Conservation (phyloP, 2,888 invertebrate genomes). For the Operophtera brumata region DNA sequence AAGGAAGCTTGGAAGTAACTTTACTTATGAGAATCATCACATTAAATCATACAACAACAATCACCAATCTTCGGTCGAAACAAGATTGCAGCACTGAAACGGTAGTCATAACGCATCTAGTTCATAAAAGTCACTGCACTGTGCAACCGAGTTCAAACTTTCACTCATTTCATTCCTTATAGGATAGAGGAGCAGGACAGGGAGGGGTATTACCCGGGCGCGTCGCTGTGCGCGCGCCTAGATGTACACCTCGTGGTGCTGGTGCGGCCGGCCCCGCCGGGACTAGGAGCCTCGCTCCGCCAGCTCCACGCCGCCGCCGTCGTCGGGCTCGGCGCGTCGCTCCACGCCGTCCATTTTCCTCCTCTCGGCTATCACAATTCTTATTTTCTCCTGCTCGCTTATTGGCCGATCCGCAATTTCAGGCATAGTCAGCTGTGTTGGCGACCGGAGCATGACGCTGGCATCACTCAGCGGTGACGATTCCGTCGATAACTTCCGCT, state of each 20-base stretch:
- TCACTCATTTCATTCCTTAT: constrained; percentile 56
- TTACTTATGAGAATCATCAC: constrained; percentile 39
- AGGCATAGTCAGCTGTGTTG: constrained; percentile 39
- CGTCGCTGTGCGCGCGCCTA: constrained; percentile 45
- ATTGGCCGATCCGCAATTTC: constrained; percentile 53
- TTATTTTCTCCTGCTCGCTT: constrained; percentile 77
- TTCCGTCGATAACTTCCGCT: constrained; percentile 60
- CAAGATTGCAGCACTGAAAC: constrained; percentile 48
- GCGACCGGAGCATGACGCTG: constrained; percentile 48
- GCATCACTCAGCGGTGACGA: constrained; percentile 53
- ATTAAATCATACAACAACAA: constrained; percentile 45
- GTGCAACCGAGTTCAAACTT: constrained; percentile 71
- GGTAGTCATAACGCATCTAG: constrained; percentile 25
- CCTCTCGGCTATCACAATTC: constrained; percentile 82
- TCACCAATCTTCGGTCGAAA: constrained; percentile 50
- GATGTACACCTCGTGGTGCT: constrained; percentile 77
- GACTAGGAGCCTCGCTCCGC: constrained; percentile 75
- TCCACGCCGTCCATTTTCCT: constrained; percentile 73
- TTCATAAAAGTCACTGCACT: constrained; percentile 46
- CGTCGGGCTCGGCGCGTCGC: constrained; percentile 58
- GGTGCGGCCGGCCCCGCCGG: constrained; percentile 78
- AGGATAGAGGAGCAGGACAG: constrained; percentile 39
- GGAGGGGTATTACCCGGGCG: constrained; percentile 20
- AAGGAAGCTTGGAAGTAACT: constrained; percentile 44
- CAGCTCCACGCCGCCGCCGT: constrained; percentile 65